A percentile compares a stretch with the other conserved stretches of the same genome.
phyloP scores from a whole-genome alignment of 2,888 invertebrate species.

The Peribatodes rhomboidaria region DNA sequence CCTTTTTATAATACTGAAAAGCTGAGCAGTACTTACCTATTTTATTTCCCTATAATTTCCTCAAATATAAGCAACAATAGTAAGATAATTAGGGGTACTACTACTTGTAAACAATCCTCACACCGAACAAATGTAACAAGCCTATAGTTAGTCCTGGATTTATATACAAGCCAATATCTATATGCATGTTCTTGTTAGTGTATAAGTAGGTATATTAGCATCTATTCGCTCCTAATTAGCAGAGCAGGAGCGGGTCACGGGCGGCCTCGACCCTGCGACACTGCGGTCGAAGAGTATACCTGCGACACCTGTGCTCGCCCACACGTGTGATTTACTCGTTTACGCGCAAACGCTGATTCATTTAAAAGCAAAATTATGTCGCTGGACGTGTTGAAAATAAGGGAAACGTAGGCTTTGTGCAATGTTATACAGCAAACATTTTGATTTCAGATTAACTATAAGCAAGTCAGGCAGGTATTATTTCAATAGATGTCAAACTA shows the following conservation, averaged over 20 bases:
- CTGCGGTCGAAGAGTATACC: slow-evolving; percentile 40
- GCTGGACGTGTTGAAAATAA: slow-evolving; percentile 12
- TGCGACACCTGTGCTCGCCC: slow-evolving; percentile 36
- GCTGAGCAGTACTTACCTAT: no score
- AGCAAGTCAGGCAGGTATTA: not conserved
- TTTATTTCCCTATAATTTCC: no score
- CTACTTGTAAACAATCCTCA: no score
- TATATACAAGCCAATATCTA: not conserved
- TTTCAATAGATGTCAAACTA: not conserved
- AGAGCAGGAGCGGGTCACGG: slow-evolving; percentile 26
- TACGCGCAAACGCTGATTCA: slow-evolving; percentile 32
- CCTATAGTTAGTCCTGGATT: no score
- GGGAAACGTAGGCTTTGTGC: slow-evolving; percentile 4
- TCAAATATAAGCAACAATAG: no score
- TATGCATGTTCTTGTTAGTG: not conserved
- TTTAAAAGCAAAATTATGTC: slow-evolving; percentile 31
- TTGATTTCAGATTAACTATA: not conserved
- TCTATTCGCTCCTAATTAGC: slow-evolving; percentile 39
- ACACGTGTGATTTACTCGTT: slow-evolving; percentile 36
- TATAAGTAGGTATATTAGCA: slow-evolving; percentile 4
- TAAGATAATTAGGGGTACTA: no score
- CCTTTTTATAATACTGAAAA: no score
- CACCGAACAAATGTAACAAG: no score
- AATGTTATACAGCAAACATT: slow-evolving; percentile 1
- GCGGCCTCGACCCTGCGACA: slow-evolving; percentile 31